Conservation (phyloP, 2,797 vertebrate genomes). For the Lacerta viridis region DNA sequence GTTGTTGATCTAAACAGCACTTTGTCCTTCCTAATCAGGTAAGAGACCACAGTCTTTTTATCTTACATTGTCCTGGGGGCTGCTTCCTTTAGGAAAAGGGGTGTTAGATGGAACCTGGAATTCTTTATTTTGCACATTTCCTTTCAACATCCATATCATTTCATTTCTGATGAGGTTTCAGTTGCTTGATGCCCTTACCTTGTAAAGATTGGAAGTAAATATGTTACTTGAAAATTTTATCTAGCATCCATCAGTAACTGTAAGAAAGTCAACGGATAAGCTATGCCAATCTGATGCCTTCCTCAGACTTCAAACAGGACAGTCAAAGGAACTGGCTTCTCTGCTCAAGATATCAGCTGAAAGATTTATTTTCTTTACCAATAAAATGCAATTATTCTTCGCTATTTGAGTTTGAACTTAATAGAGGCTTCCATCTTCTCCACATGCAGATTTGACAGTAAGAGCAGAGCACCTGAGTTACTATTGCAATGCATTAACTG, state of each 20-base stretch:
- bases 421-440: background rate
- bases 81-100: constrained; percentile 14
- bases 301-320: accelerated
- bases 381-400: background rate
- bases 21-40: constrained; percentile 50
- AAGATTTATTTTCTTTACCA: accelerated
- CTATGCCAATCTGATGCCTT: background rate
- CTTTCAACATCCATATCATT: background rate
- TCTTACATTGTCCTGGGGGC: constrained; percentile 22
- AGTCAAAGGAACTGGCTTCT: background rate
- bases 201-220: accelerated
- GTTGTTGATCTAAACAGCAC: constrained; percentile 50
- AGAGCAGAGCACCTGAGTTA: accelerated
- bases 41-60: constrained; percentile 54
- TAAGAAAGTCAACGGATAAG: accelerated
- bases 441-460: background rate
- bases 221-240: background rate
- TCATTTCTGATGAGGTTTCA: background rate
- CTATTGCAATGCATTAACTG: background rate
- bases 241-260: background rate
- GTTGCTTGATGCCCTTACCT: constrained; percentile 2
- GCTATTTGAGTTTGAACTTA: background rate
- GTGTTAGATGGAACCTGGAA: background rate
- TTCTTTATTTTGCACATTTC: background rate
- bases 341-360: background rate